Evolutionary conservation across 2,888 invertebrate genomes (phyloP).

Genomic region (Hofmannophila pseudospretella): DNA sequence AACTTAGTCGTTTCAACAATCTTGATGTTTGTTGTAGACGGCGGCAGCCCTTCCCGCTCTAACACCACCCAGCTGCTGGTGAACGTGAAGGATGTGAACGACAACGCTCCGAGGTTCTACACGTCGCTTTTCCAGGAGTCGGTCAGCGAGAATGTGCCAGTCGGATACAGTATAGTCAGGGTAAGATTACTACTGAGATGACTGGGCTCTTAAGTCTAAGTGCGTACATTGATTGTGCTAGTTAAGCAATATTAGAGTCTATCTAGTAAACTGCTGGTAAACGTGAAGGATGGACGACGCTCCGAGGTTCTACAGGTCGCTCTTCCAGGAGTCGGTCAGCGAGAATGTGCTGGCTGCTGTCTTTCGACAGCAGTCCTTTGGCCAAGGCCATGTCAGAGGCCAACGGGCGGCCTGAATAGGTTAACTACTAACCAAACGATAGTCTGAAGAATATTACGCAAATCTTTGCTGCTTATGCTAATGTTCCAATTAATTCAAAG

Average conservation of each 20-base stretch:
- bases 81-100: conserved; percentile 95
- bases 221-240: no score
- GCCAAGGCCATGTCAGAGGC: no score
- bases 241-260: no score
- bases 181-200: no score
- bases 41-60: conserved; percentile 94
- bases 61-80: conserved; percentile 97
- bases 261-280: conserved; percentile 94
- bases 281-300: conserved; percentile 96
- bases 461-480: no score
- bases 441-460: no score
- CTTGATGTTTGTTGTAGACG: conserved; percentile 78
- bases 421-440: no score
- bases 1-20: neutral
- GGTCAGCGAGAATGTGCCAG: conserved; percentile 92
- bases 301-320: conserved; percentile 93
- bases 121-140: conserved; percentile 95
- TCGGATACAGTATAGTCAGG: conserved; percentile 92
- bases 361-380: no score
- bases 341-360: conserved; percentile 94
- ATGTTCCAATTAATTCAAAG: no score
- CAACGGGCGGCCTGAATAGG: no score
- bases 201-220: no score
- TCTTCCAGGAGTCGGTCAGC: conserved; percentile 94
- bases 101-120: conserved; percentile 95